Percentiles rank a stretch among this genome's conserved stretches.
These are phyloP conservation scores for Eupristina koningsbergeri DNA, from an alignment of 1,140 invertebrate genomes.

Conservation along the genomic window DNA sequence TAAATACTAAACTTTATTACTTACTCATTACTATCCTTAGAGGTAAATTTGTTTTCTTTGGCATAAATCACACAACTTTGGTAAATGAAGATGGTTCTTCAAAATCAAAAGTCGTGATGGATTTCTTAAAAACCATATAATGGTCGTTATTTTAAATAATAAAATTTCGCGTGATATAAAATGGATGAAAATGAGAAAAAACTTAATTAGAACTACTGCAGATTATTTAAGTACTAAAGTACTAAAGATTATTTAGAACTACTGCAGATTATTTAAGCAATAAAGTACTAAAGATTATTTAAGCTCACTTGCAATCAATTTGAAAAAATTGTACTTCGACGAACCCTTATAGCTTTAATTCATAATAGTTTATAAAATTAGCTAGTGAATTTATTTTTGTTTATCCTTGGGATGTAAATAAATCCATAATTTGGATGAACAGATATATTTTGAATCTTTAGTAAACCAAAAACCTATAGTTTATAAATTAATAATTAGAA, in stretches of 20 bases:
- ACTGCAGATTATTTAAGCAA: no score
- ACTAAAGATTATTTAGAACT: not conserved
- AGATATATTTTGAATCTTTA: not conserved
- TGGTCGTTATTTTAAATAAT: not conserved
- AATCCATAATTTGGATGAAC: conserved; percentile 1
- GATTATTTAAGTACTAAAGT: no score
- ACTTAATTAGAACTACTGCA: not conserved
- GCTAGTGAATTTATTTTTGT: conserved; percentile 31
- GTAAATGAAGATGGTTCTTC: no score
- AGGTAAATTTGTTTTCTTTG: no score
- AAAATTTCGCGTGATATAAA: not conserved
- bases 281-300: conserved; percentile 15
- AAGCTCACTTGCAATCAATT: not conserved
- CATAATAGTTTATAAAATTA: not conserved
- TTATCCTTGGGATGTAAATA: not conserved
- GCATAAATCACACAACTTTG: no score
- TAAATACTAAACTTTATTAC: no score
- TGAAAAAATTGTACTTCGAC: not conserved
- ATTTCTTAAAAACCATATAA: not conserved
- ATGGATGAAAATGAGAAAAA: not conserved
- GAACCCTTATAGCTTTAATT: not conserved
- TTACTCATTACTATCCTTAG: no score
- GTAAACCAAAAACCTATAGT: no score
- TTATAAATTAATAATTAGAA: no score
- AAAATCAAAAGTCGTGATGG: not conserved